Base-by-base conservation (phyloP, 1,140 invertebrate genomes). In the Caenorhabditis briggsae region DNA sequence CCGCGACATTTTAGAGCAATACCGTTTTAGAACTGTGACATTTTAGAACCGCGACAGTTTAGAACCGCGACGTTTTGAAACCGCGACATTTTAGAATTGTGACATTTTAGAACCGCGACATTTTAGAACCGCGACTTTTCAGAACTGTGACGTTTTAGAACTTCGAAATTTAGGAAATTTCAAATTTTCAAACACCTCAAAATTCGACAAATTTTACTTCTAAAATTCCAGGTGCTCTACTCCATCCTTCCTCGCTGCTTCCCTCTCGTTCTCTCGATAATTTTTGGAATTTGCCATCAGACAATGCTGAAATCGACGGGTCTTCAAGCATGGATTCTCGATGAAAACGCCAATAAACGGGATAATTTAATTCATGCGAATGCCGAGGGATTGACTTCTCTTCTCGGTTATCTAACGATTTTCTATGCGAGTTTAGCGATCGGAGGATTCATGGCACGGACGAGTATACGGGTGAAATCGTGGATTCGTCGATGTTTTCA, bases 351-450 rank as follows among this genome's bases (percentile, higher is more conserved):
- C n/a, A 87, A 84, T 87, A 25, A 23, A 16, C 92, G 93, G 93
- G 95, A 74, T 33, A 94, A 94, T 89, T 94, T 97, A 61, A 61
- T 97, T 0, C 93, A 94, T 83, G 95, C 96, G 0, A 98, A 98
- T 93, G 94, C 96, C 88, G 97, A 98, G 94, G 97, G 97, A 0
- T 93, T 98, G 56, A 94, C 95, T 33, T 97, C 96, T 0, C 93
- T 95, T 43, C 93, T 95, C 1, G 97, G 97, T 3, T 97, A 96
- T 92, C 92, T 97, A 12, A 94, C 95, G 2, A 92, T 98, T 0
- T 97, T 97, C 83, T 87, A 74, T 78, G 86, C 59, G 16, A 82
- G 64, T 65, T n/a, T 85, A 16, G 53, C 58, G 12, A 59, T 87
- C 5, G 86, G 59, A 25, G 83, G 74, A 11, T 70, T 70, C 41